Percentiles rank a stretch among this genome's conserved stretches.
phyloP scores from a whole-genome alignment of 2,888 invertebrate genomes.

The Trilocha varians region DNA sequence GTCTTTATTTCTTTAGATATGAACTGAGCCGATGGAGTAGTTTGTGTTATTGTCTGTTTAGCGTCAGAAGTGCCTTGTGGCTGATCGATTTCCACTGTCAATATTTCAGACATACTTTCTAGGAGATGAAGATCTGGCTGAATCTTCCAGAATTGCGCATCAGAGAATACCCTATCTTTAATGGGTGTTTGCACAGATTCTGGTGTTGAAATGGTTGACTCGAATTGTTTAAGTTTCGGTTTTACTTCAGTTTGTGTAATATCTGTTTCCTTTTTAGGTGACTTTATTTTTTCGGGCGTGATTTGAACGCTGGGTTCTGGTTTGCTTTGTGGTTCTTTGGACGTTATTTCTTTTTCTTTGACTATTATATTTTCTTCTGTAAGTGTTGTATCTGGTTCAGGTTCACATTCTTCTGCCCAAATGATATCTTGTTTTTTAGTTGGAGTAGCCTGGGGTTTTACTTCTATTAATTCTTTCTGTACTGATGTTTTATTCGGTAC shows the following conservation, averaged over 20 bases:
- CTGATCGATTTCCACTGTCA: conserved; percentile 33
- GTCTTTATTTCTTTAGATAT: conserved; percentile 22
- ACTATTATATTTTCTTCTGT: no score
- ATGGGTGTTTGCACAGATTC: conserved; percentile 55
- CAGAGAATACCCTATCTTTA: conserved; percentile 57
- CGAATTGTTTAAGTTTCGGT: conserved; percentile 15
- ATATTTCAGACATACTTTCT: conserved; percentile 32
- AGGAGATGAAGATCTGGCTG: conserved; percentile 36
- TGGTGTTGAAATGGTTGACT: conserved; percentile 45
- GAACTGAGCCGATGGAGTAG: conserved; percentile 12
- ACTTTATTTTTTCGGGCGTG: background rate
- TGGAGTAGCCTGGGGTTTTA: no score
- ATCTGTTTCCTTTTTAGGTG: background rate
- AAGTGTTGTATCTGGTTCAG: no score
- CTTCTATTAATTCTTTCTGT: no score
- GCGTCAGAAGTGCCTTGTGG: conserved; percentile 10
- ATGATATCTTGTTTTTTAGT: no score
- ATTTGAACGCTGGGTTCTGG: background rate
- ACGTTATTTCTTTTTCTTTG: no score
- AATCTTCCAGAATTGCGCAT: conserved; percentile 62
- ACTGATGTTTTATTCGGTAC: no score
- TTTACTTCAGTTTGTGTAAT: background rate
- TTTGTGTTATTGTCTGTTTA: background rate
- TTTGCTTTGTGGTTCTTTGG: no score
- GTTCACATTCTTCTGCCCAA: no score